These are phyloP conservation scores for Nezara viridula DNA, from an alignment of 2,888 invertebrate genomes.

Conservation along the genomic window DNA sequence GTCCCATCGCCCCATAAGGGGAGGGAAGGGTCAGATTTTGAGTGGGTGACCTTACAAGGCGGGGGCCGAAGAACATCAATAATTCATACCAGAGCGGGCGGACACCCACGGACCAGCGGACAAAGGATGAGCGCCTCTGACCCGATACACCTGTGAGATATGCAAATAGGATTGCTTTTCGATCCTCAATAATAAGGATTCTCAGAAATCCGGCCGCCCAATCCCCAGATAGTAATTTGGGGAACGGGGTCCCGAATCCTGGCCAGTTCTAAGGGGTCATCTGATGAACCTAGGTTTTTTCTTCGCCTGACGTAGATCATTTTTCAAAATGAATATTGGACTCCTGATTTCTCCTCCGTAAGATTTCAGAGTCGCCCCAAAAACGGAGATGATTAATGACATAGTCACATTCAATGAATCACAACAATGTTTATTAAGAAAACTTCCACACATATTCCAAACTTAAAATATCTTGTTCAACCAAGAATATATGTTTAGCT, in stretches of 20 bases:
- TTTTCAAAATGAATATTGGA: neutral
- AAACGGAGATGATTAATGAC: neutral
- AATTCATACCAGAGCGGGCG: constrained; percentile 43
- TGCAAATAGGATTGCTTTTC: constrained; percentile 29
- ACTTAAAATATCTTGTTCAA: too few species aligned
- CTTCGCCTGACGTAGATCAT: neutral
- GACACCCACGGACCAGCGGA: constrained; percentile 54
- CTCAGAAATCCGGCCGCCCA: neutral
- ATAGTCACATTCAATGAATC: neutral
- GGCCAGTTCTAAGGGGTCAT: neutral
- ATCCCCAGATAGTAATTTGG: neutral
- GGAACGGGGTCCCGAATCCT: constrained; percentile 1
- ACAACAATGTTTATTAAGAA: neutral
- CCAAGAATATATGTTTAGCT: too few species aligned
- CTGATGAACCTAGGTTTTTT: neutral
- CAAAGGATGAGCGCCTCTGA: constrained; percentile 50
- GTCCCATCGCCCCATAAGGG: constrained; percentile 22
- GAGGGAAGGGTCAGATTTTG: constrained; percentile 53
- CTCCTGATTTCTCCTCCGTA: neutral
- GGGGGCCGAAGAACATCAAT: constrained; percentile 23
- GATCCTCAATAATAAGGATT: neutral
- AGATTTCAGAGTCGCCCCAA: neutral
- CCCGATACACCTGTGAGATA: constrained; percentile 57
- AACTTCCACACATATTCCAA: too few species aligned
- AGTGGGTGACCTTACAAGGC: constrained; percentile 47